Base-by-base conservation (phyloP, 2,797 vertebrate species). In the Odontamblyopus lacepedii region DNA sequence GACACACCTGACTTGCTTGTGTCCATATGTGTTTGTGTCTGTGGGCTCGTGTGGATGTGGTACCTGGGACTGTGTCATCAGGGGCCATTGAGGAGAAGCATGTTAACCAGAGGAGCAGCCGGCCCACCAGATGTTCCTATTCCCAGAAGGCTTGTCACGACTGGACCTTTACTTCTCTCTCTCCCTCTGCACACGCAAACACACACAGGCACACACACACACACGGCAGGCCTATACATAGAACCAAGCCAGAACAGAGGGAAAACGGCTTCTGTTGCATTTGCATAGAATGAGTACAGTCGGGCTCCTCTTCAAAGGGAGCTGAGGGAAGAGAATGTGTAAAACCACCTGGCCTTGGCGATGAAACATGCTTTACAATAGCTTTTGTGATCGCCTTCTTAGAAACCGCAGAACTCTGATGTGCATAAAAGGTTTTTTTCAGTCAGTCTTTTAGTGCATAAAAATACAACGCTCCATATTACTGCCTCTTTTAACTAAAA, bases 31-130 rank as follows among this genome's bases (percentile, higher is more conserved):
- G 44, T 72, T 56, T 69, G 80, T 79, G 19, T 67, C 73, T 55
- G 41, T 83, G 78, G 72, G 53, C 74, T 72, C 72, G 65, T 73
- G 85, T 78, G 78, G 75, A 65, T 78, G 88, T 81, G 78, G 73
- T 83, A 70, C 81, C 73, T 77, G 69, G 78, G 73, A 83, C 78
- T 87, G 86, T 88, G 85, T 85, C 70, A 55, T 83, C 35, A 63
- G 83, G 88, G 91, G 91, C 91, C 86, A 82, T 88, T 86, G 87
- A 93, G 87, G 90, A 92, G 84, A 87, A 85, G 89, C 85, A 87
- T 95, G 93, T 94, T 92, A 94, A 94, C 92, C 91, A 92, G 90
- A 92, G 87, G 85, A 93, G 87, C 93, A 94, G 94, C 93, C 90
- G 91, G 90, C 91, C 84, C 85, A 89, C 88, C 93, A 94, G 93